Evolutionary conservation across 2,888 invertebrate species (phyloP), one percentile per base, ranked within the genome.

Genomic region (Dryococelus australis): DNA sequence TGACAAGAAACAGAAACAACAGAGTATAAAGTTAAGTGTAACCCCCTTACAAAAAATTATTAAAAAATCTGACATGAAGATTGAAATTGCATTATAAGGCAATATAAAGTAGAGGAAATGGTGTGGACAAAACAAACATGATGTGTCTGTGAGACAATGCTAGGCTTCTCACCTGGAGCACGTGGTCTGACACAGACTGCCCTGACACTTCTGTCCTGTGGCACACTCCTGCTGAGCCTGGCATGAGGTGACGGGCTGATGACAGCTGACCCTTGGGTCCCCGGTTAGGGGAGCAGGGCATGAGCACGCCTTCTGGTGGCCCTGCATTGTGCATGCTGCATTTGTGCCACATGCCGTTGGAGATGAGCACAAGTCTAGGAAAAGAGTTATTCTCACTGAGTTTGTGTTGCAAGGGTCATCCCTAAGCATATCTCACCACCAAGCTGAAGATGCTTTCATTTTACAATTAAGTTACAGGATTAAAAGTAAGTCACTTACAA

Each of bases 281-380:
- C 98, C 98, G 79, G 94, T 93, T 26, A 98, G 93, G 26, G 95
- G 94, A 85, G 93, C 91, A 4, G 96, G 96, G 91, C 98, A 98
- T 28, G 93, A 92, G 91, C 98, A 98, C 84, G 94, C 92, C 89
- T 97, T 96, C 88, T 94, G 93, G 91, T 98, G 97, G 90, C 96
- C 94, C 89, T 93, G 92, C 2, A 96, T 94, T 20, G 92, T 91
- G 91, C 98, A 98, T 88, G 95, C 91, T 0, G 98, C 96, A 91
- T 98, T 98, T 8, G 96, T 96, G 81, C 98, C 98, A 91, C 98
- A 98, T 43, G 96, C 95, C 10, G 96, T 96, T 26, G 96, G 95
- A 87, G 96, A 94, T 0, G 93, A 93, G 91, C 98, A 98, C 24
- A 96, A 95, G 93, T 98, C 93, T 92, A 88, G 43, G 88, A 89